Conservation (phyloP, 2,888 invertebrate species). For the Cordilura impudica region DNA sequence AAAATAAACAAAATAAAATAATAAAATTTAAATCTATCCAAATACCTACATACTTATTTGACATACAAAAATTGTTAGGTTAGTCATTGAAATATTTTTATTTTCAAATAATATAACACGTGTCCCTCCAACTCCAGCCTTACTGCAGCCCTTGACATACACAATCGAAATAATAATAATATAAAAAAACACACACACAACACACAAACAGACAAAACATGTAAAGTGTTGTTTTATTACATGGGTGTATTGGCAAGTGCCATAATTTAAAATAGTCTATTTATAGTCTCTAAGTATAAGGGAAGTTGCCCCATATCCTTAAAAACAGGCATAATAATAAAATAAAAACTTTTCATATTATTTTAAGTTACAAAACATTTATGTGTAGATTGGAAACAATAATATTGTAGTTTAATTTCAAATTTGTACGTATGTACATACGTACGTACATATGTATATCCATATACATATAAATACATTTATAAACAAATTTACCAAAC, state of each 20-base stretch:
- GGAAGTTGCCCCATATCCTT: not conserved
- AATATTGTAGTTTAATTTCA: not conserved
- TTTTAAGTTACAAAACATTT: not conserved
- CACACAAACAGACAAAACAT: not conserved
- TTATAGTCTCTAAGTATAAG: not conserved
- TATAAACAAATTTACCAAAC: constrained; percentile 14
- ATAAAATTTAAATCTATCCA: no score
- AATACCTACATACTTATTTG: no score
- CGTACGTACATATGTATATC: no score
- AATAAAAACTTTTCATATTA: not conserved
- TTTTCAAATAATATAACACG: no score
- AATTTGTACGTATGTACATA: not conserved
- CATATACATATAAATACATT: no score
- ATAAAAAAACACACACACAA: not conserved
- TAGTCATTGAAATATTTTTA: no score
- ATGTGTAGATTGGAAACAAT: not conserved
- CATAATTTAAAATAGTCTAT: not conserved
- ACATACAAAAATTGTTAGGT: no score
- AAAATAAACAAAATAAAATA: no score
- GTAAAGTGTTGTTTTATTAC: not conserved
- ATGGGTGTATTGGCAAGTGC: not conserved
- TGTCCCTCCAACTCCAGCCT: not conserved
- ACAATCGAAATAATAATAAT: no score
- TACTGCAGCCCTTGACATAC: not conserved
- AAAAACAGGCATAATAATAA: not conserved